Evolutionary conservation across 2,888 invertebrate species (phyloP), one percentile per base, ranked within the genome.

Genomic region (Craniophora ligustri): DNA sequence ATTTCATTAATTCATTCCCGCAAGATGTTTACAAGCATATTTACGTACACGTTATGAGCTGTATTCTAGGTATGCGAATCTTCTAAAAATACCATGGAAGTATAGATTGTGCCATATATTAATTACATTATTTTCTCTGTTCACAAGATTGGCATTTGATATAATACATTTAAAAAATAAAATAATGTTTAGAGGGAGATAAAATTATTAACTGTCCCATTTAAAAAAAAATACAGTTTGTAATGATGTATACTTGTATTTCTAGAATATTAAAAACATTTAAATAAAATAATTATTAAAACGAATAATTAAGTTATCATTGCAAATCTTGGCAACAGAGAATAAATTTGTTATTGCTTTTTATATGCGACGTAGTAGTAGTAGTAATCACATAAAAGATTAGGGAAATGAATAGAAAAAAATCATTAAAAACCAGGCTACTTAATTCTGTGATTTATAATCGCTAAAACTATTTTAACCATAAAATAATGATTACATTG

Each of bases 381-480:
- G n/a, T n/a, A 42, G 44, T 53, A 19, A 46, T 48, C 13, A n/a
- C n/a, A 42, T 45, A 26, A 26, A 47, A 45, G 31, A 40, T 42
- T 57, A 41, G 16, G 31, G 32, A 32, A 18, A 53, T 39, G 32
- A 31, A 45, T 23, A 36, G 36, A 36, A 40, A 34, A 48, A 46
- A 35, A 55, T 23, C 23, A 44, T 49, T 57, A 41, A 32, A 64
- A 58, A 65, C 39, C 54, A 46, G 54, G 55, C 53, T 60, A 66
- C 62, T 62, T 63, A 69, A 66, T 66, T 69, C 57, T 67, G 64
- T 63, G 67, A 75, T 71, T 72, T 63, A 68, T 48, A 44, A 56
- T 46, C 49, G 35, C 54, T 57, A 58, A 51, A 50, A 51, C 47
- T 68, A 66, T 63, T 66, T 51, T 35, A 50, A 61, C 32, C 47